phyloP scores from a whole-genome alignment of 2,888 invertebrate species.

The Oscheius sp. region DNA sequence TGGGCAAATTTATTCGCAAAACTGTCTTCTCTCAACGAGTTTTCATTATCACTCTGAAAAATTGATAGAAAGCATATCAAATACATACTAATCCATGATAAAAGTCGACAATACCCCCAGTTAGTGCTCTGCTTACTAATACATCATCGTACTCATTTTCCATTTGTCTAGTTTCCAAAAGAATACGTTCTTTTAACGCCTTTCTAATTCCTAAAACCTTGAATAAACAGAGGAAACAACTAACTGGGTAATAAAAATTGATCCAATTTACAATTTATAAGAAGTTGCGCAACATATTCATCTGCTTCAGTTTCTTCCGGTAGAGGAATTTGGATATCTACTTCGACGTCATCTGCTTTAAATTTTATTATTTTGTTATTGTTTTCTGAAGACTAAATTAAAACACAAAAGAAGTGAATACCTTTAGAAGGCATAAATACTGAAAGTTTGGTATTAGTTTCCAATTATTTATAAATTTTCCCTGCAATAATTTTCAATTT shows the following conservation, averaged over 20 bases:
- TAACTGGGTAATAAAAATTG: background rate
- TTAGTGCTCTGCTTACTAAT: slow-evolving; percentile 7
- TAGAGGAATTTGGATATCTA: slow-evolving; percentile 37
- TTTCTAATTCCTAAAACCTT: background rate
- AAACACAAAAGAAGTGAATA: no score
- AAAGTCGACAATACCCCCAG: background rate
- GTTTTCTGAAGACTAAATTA: no score
- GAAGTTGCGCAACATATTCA: slow-evolving; percentile 36
- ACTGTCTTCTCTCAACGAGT: background rate
- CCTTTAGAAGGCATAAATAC: no score
- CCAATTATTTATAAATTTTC: no score
- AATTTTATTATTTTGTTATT: background rate
- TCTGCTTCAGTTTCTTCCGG: slow-evolving; percentile 37
- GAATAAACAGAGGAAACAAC: background rate
- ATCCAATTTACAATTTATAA: background rate
- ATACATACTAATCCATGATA: background rate
- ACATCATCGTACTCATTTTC: slow-evolving; percentile 19
- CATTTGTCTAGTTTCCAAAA: slow-evolving; percentile 2
- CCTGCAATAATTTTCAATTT: no score
- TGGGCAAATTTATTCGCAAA: slow-evolving; percentile 28
- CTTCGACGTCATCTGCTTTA: background rate
- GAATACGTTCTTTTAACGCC: background rate
- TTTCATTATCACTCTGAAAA: background rate
- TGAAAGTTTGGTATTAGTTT: no score
- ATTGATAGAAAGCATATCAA: background rate